A percentile compares a stretch with the other conserved stretches of the same genome.
Conservation (phyloP, 2,797 vertebrate species). For the Centropyge bicolor region DNA sequence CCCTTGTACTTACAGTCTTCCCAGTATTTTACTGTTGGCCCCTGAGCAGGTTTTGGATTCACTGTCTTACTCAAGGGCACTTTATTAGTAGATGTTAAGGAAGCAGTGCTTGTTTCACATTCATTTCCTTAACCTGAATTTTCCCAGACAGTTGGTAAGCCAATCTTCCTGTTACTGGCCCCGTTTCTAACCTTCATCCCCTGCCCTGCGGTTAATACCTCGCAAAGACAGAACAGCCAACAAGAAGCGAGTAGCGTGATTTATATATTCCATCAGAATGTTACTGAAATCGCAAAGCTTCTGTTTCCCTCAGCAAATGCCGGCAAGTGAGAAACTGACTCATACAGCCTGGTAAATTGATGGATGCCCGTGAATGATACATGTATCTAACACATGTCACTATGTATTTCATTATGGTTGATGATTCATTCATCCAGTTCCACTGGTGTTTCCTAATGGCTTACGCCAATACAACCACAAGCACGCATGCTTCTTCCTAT, state of each 20-base stretch:
- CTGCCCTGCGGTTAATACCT: not conserved
- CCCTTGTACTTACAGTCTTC: slow-evolving; percentile 28
- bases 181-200: slow-evolving; percentile 22
- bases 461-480: slow-evolving; percentile 14
- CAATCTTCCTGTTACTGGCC: slow-evolving; percentile 3
- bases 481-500: not conserved
- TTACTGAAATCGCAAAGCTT: slow-evolving; percentile 24
- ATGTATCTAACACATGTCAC: slow-evolving; percentile 7
- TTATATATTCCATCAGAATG: not conserved
- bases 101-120: slow-evolving; percentile 35
- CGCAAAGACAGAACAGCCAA: slow-evolving; percentile 6
- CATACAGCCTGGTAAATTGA: slow-evolving; percentile 18
- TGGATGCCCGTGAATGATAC: slow-evolving; percentile 21
- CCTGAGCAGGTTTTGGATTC: slow-evolving; percentile 24
- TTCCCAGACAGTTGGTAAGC: not conserved
- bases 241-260: not conserved
- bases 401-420: slow-evolving; percentile 1
- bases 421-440: slow-evolving; percentile 28
- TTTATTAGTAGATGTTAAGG: slow-evolving; percentile 13
- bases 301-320: slow-evolving; percentile 17
- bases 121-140: slow-evolving; percentile 17
- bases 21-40: slow-evolving; percentile 32
- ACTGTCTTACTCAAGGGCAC: slow-evolving; percentile 32
- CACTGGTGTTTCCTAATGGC: slow-evolving; percentile 9
- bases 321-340: slow-evolving; percentile 14